phyloP scores from a whole-genome alignment of 2,888 invertebrate genomes.

The Dicranocentrus wangi region DNA sequence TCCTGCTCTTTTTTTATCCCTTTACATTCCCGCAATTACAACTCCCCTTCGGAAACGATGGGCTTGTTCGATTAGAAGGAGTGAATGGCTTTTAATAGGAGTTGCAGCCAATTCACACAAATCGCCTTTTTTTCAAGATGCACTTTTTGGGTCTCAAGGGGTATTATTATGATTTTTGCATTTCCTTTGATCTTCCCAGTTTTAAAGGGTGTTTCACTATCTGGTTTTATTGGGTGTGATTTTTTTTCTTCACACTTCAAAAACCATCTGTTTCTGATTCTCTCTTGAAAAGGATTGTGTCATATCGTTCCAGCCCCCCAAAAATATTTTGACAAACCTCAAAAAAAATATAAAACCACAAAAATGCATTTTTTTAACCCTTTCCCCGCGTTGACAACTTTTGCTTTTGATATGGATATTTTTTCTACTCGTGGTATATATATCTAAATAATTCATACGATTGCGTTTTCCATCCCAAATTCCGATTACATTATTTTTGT shows the following conservation, averaged over 20 bases:
- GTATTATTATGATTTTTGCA: conserved; percentile 17
- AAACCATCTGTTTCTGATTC: neutral
- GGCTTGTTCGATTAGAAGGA: conserved; percentile 39
- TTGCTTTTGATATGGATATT: neutral
- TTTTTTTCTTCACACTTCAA: conserved; percentile 8
- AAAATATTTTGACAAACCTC: conserved; percentile 11
- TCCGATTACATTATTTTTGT: no score
- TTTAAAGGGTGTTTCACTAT: neutral
- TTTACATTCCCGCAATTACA: neutral
- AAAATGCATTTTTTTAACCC: conserved; percentile 2
- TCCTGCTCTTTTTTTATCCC: neutral
- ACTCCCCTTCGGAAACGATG: conserved; percentile 17
- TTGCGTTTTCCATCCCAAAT: neutral
- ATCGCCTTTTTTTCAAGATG: conserved; percentile 33
- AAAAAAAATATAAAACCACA: neutral
- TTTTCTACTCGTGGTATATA: neutral
- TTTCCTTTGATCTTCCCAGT: conserved; percentile 14
- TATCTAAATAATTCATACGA: neutral
- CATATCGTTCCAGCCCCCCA: neutral
- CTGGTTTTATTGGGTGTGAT: conserved; percentile 15
- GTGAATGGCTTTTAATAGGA: conserved; percentile 55
- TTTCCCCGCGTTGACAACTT: neutral
- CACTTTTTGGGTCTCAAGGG: conserved; percentile 36
- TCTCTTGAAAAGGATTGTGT: conserved; percentile 7
- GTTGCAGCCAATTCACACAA: conserved; percentile 53